Evolutionary conservation across 2,888 invertebrate species (phyloP).

Genomic region (Eupithecia abbreviata): DNA sequence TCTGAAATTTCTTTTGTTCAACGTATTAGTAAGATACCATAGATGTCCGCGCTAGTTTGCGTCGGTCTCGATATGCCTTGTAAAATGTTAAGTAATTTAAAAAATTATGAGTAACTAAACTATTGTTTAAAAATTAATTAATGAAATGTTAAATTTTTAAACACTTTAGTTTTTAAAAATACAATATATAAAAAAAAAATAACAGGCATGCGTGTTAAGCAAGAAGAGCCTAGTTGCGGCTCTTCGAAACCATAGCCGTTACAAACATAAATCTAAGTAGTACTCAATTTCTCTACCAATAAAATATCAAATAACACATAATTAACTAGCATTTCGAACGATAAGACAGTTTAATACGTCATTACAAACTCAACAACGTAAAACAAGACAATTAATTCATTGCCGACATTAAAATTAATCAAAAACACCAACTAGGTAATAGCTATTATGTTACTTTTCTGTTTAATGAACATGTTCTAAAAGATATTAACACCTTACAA

Average conservation of each 20-base stretch:
- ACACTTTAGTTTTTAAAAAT: too few species aligned
- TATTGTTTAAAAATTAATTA: too few species aligned
- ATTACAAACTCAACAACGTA: conserved; percentile 51
- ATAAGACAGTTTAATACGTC: conserved; percentile 51
- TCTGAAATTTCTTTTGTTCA: too few species aligned
- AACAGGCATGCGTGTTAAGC: too few species aligned
- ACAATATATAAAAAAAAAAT: too few species aligned
- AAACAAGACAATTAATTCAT: conserved; percentile 50
- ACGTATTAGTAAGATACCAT: too few species aligned
- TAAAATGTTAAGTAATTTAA: not conserved
- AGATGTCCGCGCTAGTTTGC: too few species aligned
- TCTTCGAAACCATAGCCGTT: not conserved
- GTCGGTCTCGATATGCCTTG: not conserved
- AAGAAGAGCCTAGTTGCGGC: too few species aligned
- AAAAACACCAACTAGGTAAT: conserved; percentile 37
- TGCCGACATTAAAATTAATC: conserved; percentile 49
- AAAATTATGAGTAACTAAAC: too few species aligned
- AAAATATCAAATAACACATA: conserved; percentile 44
- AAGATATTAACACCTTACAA: conserved; percentile 54
- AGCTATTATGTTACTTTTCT: conserved; percentile 56
- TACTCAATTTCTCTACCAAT: conserved; percentile 9
- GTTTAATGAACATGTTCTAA: conserved; percentile 52
- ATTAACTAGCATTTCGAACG: conserved; percentile 50
- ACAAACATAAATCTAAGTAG: not conserved
- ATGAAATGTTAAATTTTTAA: too few species aligned